Conservation (phyloP, 2,113 vertebrate species). For the Alligator sinensis region DNA sequence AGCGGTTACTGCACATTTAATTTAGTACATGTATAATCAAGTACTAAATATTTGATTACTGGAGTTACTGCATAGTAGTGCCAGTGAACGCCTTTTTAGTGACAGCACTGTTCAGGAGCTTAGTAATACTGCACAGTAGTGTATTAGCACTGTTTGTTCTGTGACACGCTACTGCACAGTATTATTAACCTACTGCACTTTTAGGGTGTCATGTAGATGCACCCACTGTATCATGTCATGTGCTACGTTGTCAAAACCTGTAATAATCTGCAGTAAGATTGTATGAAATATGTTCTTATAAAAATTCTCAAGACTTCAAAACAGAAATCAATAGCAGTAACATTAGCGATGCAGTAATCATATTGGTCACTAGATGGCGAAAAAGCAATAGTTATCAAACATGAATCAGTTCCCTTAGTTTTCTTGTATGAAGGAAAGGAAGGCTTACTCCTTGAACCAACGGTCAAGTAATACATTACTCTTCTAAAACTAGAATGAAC, state of each 20-base stretch:
- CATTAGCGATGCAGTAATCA: not conserved
- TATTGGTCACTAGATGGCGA: not conserved
- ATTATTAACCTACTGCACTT: too few relatives aligned
- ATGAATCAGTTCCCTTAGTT: not conserved
- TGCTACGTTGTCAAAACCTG: not conserved
- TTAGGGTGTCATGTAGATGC: not conserved
- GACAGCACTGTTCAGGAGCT: too few relatives aligned
- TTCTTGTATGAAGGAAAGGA: not conserved
- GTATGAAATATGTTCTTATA: not conserved
- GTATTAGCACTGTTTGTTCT: too few relatives aligned
- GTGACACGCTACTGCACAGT: too few relatives aligned
- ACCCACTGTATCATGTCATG: not conserved
- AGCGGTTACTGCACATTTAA: too few relatives aligned
- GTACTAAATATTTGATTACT: too few relatives aligned
- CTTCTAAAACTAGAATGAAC: not conserved
- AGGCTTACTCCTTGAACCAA: not conserved
- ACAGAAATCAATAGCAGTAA: not conserved
- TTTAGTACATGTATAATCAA: too few relatives aligned
- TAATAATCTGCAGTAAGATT: not conserved
- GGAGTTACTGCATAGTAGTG: too few relatives aligned
- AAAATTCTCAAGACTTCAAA: not conserved
- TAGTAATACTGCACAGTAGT: too few relatives aligned
- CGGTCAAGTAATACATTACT: not conserved
- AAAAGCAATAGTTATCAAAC: not conserved
- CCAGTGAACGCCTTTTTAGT: too few relatives aligned